These are phyloP conservation scores for Pharmacophagus antenor DNA, from an alignment of 2,888 invertebrate species.

Conservation along the genomic window DNA sequence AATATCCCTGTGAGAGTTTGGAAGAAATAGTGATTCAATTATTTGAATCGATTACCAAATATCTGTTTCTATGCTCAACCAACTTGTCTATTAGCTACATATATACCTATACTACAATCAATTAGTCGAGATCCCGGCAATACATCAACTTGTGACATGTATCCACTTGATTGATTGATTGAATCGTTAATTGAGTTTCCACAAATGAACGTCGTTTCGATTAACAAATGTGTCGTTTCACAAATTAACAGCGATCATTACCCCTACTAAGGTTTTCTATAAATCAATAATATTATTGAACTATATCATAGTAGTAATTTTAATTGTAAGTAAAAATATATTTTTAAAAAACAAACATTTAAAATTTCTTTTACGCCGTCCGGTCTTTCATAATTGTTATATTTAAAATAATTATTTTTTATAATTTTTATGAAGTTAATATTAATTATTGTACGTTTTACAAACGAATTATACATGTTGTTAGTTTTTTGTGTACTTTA, in stretches of 20 bases:
- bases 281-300: neutral
- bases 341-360: too few relatives aligned
- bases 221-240: slow-evolving; percentile 18
- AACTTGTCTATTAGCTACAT: neutral
- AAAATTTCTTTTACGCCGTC: neutral
- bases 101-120: slow-evolving; percentile 16
- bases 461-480: too few relatives aligned
- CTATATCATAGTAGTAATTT: neutral
- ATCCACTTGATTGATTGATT: slow-evolving; percentile 29
- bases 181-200: slow-evolving; percentile 27
- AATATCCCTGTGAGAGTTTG: too few relatives aligned
- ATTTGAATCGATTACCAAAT: too few relatives aligned
- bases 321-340: neutral
- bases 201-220: slow-evolving; percentile 24
- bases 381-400: too few relatives aligned
- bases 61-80: neutral
- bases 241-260: slow-evolving; percentile 15
- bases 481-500: too few relatives aligned
- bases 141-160: slow-evolving; percentile 27
- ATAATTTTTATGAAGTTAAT: too few relatives aligned
- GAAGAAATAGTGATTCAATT: too few relatives aligned
- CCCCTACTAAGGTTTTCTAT: neutral
- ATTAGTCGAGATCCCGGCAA: slow-evolving; percentile 22
- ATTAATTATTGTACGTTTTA: too few relatives aligned
- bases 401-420: too few relatives aligned